Evolutionary conservation across 2,888 invertebrate genomes (phyloP).

Genomic region (Ceratothoa steindachneri): DNA sequence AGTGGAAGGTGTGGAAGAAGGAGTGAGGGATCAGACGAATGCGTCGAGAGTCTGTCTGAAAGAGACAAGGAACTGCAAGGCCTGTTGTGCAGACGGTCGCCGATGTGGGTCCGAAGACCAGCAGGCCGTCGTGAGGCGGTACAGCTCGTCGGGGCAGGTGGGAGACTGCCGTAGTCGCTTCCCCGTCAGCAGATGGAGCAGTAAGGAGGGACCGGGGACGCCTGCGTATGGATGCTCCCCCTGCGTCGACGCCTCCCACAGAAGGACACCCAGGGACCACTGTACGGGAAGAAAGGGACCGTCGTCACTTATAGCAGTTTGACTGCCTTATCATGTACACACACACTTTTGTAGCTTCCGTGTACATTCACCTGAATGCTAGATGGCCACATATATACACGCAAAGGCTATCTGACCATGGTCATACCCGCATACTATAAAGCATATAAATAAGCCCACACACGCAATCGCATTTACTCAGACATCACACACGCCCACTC

Average conservation of each 20-base stretch:
- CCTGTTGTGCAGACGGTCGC: constrained; percentile 40
- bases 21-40: constrained; percentile 4
- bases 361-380: no score
- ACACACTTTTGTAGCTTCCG: no score
- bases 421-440: no score
- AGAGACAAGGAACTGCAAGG: constrained; percentile 33
- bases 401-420: no score
- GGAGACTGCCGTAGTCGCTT: constrained; percentile 91
- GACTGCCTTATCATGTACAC: no score
- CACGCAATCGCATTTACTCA: no score
- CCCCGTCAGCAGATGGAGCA: constrained; percentile 84
- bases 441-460: no score
- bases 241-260: constrained; percentile 60
- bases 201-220: constrained; percentile 95
- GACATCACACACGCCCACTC: no score
- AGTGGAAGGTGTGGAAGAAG: no score
- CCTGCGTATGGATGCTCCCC: constrained; percentile 93
- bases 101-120: constrained; percentile 45
- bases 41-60: constrained; percentile 33
- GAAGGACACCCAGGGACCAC: constrained; percentile 51
- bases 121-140: constrained; percentile 47
- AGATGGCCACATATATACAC: no score
- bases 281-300: background rate
- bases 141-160: constrained; percentile 88
- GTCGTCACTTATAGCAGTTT: background rate